These are phyloP conservation scores for Myopa tessellatipennis DNA, from an alignment of 2,888 invertebrate species.

Conservation along the genomic window DNA sequence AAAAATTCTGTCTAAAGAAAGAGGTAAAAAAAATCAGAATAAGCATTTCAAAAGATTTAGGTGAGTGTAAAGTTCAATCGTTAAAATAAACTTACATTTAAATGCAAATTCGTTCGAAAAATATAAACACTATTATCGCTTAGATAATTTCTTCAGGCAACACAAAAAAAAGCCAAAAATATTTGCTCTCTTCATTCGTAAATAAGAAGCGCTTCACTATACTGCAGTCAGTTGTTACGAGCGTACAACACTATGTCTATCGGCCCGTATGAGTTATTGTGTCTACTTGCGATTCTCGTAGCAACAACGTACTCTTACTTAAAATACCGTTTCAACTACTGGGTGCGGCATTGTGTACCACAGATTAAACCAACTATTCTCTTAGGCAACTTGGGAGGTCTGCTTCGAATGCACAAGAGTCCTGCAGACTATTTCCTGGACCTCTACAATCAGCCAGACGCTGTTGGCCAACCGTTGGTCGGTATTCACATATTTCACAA, in stretches of 20 bases:
- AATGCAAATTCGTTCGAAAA: background rate
- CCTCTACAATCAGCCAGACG: constrained; percentile 63
- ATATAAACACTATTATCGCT: background rate
- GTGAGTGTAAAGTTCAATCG: no score
- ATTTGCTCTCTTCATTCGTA: no score
- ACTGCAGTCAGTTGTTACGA: background rate
- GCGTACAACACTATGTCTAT: constrained; percentile 43
- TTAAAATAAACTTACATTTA: background rate
- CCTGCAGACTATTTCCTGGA: constrained; percentile 62
- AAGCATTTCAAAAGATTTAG: no score
- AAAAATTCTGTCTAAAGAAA: no score
- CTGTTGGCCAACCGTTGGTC: constrained; percentile 58
- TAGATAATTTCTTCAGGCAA: no score
- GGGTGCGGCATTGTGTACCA: constrained; percentile 61
- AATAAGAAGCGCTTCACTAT: background rate
- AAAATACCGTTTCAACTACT: constrained; percentile 56
- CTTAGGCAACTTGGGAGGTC: constrained; percentile 67
- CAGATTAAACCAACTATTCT: constrained; percentile 63
- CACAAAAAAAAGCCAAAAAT: no score
- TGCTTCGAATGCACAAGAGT: constrained; percentile 60
- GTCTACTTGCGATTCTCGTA: constrained; percentile 38
- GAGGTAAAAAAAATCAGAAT: no score
- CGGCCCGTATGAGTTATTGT: constrained; percentile 34
- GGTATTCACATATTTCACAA: constrained; percentile 69
- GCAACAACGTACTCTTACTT: constrained; percentile 46